Base-by-base conservation (phyloP, 2,888 invertebrate genomes). In the Mystacides longicornis region DNA sequence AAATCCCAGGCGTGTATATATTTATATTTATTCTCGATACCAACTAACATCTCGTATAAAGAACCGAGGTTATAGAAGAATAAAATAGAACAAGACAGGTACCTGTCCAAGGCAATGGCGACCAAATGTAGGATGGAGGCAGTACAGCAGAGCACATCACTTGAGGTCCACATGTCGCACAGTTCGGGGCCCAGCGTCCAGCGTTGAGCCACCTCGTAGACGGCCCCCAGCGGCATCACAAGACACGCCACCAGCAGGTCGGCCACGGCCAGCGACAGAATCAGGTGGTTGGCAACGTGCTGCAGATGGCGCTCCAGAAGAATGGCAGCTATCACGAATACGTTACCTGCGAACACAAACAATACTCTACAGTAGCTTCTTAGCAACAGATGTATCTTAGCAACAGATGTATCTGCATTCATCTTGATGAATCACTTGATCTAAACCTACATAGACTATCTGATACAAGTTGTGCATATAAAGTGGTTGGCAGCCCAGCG, bases 81-180 rank as follows among this genome's bases (percentile, higher is more conserved):
- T n/a, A 7, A 11, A 5, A 49, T 50, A 9, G 42, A 19, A 51
- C n/a, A 23, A 16, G 49, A 49, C 7, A 37, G 20, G 69, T 71
- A 88, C 89, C 89, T 85, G 76, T 89, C 89, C 57, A 87, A 77
- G 59, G 89, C 89, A 63, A 89, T 89, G 62, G 88, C 88, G 56
- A 89, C 88, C 51, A 89, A 80, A 73, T 89, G 89, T 56, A 89
- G 75, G 64, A 89, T 89, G 52, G 87, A 87, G 43, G 89, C 88
- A 23, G 88, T 88, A 72, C 94, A 94, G 72, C 93, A 93, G 16
- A 94, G 80, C 19, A 95, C 93, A 70, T 95, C 94, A 57, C 89
- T 88, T 31, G 89, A 89, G 23, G 93, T 92, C 93, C 93, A 94
- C 84, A 94, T 89, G 73, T 95, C 93, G 73, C 95, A 94, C 56